Conservation (phyloP, 2,888 invertebrate species). For the Pherbina coryleti region DNA sequence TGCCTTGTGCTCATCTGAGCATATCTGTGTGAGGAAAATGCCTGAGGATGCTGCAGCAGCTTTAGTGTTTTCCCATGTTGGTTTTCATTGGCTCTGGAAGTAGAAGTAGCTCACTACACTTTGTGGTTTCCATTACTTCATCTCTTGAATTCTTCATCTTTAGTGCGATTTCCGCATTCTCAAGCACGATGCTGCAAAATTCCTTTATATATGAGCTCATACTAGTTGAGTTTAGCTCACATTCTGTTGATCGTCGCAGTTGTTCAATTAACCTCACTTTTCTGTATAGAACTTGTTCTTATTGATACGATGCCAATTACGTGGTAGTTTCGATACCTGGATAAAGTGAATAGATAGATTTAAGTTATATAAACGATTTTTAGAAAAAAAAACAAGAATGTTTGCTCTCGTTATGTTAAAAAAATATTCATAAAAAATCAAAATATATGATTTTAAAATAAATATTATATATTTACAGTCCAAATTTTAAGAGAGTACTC, state of each 20-base stretch:
- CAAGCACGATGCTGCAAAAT: conserved; percentile 44
- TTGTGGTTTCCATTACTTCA: not conserved
- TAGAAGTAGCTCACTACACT: not conserved
- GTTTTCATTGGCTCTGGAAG: not conserved
- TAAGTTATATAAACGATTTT: no score
- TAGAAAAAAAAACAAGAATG: no score
- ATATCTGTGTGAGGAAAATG: not conserved
- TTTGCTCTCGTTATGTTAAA: no score
- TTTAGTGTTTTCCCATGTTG: not conserved
- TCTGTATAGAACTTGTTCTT: no score
- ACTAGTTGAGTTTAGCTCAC: not conserved
- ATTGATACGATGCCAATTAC: no score
- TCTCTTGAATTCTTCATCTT: conserved; percentile 10
- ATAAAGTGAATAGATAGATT: no score
- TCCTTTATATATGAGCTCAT: not conserved
- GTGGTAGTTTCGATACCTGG: no score
- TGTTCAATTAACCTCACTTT: not conserved
- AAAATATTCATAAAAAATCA: no score
- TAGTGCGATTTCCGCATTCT: conserved; percentile 64
- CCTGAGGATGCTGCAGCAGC: not conserved
- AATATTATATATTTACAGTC: no score
- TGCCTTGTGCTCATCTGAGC: not conserved
- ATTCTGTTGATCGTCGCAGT: not conserved
- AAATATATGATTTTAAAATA: no score
- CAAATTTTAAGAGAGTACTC: no score